phyloP scores from a whole-genome alignment of 2,888 invertebrate species.

The Tolmerus cingulatus region DNA sequence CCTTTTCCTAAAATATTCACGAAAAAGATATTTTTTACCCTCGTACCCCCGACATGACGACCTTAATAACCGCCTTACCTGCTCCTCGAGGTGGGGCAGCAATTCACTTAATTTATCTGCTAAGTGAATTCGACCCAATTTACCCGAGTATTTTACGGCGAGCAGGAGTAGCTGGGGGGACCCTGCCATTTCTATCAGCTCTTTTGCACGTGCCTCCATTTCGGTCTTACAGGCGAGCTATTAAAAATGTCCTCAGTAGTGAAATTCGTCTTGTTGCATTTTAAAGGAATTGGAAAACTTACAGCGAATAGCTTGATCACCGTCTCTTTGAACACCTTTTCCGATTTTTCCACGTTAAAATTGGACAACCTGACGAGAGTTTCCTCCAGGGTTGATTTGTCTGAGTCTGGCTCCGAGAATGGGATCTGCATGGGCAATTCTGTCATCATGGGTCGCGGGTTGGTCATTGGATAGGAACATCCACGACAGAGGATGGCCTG shows the following conservation, averaged over 20 bases:
- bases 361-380: constrained; percentile 72
- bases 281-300: constrained; percentile 60
- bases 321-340: constrained; percentile 76
- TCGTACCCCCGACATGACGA: not conserved
- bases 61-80: constrained; percentile 50
- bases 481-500: constrained; percentile 89
- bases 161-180: constrained; percentile 80
- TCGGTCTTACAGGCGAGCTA: constrained; percentile 85
- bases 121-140: constrained; percentile 77
- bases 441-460: constrained; percentile 83
- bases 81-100: constrained; percentile 63
- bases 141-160: constrained; percentile 88
- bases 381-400: constrained; percentile 85
- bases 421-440: constrained; percentile 80
- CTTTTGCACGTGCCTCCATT: constrained; percentile 85
- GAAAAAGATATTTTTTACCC: not conserved
- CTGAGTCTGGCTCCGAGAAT: constrained; percentile 78
- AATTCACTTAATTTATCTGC: constrained; percentile 78
- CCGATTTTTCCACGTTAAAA: constrained; percentile 69
- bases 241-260: constrained; percentile 51
- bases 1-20: constrained; percentile 51
- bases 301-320: constrained; percentile 92
- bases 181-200: constrained; percentile 83
- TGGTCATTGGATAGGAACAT: constrained; percentile 84
- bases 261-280: constrained; percentile 5